These are phyloP conservation scores for Varecia variegata DNA, from an alignment of 2,797 vertebrate genomes.

Conservation along the genomic window DNA sequence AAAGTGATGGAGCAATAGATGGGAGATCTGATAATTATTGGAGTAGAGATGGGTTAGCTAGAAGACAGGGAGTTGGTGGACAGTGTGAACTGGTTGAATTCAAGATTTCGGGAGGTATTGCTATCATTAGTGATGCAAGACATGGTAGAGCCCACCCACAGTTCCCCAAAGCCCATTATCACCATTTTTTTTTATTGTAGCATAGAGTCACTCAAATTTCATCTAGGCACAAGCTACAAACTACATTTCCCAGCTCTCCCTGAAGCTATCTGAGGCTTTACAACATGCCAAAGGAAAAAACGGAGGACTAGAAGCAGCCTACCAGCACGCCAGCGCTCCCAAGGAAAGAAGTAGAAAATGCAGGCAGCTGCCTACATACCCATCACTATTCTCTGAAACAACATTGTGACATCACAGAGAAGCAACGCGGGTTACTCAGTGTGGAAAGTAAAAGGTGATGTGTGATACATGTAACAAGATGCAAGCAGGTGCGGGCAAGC, in stretches of 20 bases:
- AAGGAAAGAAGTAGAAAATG: too few species aligned
- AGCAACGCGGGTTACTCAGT: too few species aligned
- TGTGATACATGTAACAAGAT: too few species aligned
- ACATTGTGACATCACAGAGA: too few species aligned
- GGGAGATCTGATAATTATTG: background rate
- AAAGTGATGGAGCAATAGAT: background rate
- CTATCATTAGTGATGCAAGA: background rate
- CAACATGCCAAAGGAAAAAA: too few species aligned
- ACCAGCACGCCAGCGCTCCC: too few species aligned
- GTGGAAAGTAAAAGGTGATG: too few species aligned
- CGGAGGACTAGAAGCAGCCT: too few species aligned
- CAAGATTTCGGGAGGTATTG: background rate
- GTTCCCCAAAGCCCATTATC: background rate
- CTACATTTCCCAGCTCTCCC: background rate
- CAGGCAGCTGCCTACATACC: too few species aligned
- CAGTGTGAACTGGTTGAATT: background rate
- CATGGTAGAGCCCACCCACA: background rate
- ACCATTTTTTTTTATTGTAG: background rate
- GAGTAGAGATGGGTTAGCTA: background rate
- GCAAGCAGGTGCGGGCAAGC: too few species aligned
- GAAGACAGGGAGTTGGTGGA: background rate
- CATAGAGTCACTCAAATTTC: background rate
- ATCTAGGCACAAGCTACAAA: background rate
- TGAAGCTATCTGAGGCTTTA: background rate
- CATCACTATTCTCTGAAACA: too few species aligned